phyloP scores from a whole-genome alignment of 1,140 invertebrate genomes.

The Planococcus citri region DNA sequence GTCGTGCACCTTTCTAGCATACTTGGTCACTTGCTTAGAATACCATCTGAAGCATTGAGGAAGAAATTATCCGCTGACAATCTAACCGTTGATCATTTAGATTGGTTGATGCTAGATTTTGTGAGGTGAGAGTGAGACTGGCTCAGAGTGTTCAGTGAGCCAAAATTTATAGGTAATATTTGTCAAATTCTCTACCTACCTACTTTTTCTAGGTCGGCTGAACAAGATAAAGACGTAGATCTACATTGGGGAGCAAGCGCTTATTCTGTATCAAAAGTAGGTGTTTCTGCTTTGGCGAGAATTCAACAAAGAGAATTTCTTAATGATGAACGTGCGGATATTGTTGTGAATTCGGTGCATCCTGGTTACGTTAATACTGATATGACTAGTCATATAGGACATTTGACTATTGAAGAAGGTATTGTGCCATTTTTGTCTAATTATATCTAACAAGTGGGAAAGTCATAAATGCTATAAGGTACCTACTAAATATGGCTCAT shows the following conservation, averaged over 20 bases:
- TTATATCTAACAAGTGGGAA: no score
- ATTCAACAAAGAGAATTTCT: slow-evolving; percentile 49
- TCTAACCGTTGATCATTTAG: slow-evolving; percentile 44
- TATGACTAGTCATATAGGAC: slow-evolving; percentile 55
- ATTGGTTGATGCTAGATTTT: slow-evolving; percentile 46
- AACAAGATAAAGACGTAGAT: slow-evolving; percentile 34
- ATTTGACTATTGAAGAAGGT: slow-evolving; percentile 51
- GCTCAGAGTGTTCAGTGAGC: no score
- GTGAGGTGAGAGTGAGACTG: no score
- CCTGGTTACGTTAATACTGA: slow-evolving; percentile 60
- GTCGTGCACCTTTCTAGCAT: slow-evolving; percentile 64
- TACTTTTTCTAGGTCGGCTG: slow-evolving; percentile 44
- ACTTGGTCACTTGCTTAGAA: slow-evolving; percentile 42
- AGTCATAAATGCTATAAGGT: no score
- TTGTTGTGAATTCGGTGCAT: slow-evolving; percentile 52
- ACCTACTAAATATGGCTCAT: no score
- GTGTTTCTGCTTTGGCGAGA: slow-evolving; percentile 46
- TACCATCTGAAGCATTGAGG: slow-evolving; percentile 41
- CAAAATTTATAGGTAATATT: no score
- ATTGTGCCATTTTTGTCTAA: no score
- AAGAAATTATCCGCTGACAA: slow-evolving; percentile 39
- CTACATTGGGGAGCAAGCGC: slow-evolving; percentile 48
- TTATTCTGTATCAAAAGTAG: slow-evolving; percentile 61
- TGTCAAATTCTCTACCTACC: no score
- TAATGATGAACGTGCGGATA: slow-evolving; percentile 34